A percentile compares a stretch with the other conserved stretches of the same genome.
phyloP scores from a whole-genome alignment of 2,113 vertebrate genomes.

The Cricetomys ansorgei region DNA sequence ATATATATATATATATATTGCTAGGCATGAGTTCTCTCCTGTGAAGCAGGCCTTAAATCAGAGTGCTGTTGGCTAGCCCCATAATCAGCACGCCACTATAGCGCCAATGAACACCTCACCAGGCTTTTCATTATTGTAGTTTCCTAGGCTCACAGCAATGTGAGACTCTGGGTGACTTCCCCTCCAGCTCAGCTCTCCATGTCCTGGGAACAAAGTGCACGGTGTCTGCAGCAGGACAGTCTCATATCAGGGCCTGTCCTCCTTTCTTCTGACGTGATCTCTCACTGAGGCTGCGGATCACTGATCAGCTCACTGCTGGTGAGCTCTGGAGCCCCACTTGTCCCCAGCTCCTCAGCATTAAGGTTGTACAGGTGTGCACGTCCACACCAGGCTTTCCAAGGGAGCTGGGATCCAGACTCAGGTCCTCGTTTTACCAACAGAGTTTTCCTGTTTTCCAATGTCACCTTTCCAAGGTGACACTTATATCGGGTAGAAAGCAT shows the following conservation, averaged over 20 bases:
- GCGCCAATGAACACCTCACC: not conserved
- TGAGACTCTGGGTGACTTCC: not conserved
- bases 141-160: not conserved
- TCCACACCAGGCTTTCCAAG: not conserved
- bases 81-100: too few relatives aligned
- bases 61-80: not conserved
- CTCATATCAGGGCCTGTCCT: too few relatives aligned
- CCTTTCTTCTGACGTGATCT: not conserved
- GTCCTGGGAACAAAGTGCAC: not conserved
- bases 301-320: not conserved
- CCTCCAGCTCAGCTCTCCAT: not conserved
- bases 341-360: not conserved
- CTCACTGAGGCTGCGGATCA: not conserved
- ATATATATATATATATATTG: too few relatives aligned
- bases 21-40: not conserved
- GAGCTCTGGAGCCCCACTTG: too few relatives aligned
- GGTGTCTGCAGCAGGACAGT: not conserved
- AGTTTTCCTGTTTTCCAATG: not conserved
- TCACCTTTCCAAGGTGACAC: conserved; percentile 18
- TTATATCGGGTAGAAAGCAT: conserved; percentile 21
- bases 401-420: not conserved
- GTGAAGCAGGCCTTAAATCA: not conserved
- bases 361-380: not conserved
- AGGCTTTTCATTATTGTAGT: too few relatives aligned
- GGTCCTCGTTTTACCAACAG: not conserved